A percentile compares a stretch with the other conserved stretches of the same genome.
Evolutionary conservation across 2,888 invertebrate species (phyloP).

Genomic region (Aelia acuminata): DNA sequence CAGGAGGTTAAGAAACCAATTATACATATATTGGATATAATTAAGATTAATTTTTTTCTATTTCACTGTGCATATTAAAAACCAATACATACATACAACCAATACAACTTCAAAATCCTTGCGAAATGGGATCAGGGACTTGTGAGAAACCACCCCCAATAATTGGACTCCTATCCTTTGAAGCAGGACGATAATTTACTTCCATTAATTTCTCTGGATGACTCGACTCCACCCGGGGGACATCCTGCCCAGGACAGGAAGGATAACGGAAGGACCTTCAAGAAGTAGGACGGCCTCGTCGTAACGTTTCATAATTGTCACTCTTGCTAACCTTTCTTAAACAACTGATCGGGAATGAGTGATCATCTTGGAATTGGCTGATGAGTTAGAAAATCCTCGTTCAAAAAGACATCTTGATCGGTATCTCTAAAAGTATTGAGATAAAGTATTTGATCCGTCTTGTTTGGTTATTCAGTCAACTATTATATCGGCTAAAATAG

Average conservation of each 20-base stretch:
- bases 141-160: not conserved
- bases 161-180: not conserved
- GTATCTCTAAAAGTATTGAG: too few species aligned
- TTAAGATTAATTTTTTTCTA: too few species aligned
- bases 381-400: not conserved
- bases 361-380: not conserved
- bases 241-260: not conserved
- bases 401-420: not conserved
- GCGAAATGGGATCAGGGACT: not conserved
- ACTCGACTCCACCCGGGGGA: not conserved
- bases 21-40: too few species aligned
- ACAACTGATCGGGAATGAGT: not conserved
- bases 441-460: too few species aligned
- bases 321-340: not conserved
- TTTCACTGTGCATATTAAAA: too few species aligned
- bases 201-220: not conserved
- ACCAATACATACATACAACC: not conserved
- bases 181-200: not conserved
- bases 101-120: not conserved
- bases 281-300: constrained; percentile 8
- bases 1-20: too few species aligned
- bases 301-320: not conserved
- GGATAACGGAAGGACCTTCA: not conserved
- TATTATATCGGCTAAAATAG: too few species aligned
- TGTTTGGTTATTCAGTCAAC: too few species aligned